Percentiles rank a stretch among this genome's conserved stretches.
Evolutionary conservation across 2,113 vertebrate species (phyloP).

Genomic region (Pseudopodoces humilis): DNA sequence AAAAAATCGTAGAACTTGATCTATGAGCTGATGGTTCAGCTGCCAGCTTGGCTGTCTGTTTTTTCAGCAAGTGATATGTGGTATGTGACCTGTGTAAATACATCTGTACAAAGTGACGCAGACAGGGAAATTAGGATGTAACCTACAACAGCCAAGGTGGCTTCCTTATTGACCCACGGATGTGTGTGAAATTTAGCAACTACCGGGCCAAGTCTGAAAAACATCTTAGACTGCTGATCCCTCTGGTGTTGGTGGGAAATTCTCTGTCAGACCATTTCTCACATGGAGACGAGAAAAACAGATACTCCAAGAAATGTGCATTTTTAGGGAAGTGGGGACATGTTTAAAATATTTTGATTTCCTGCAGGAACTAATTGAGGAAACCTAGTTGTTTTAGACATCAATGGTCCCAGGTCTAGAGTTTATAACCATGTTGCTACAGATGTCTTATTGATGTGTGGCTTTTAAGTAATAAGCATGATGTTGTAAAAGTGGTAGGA

Average conservation of each 20-base stretch:
- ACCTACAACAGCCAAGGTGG: constrained; percentile 44
- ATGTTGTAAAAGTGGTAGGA: not conserved
- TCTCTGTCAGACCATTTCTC: constrained; percentile 44
- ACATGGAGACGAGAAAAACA: not conserved
- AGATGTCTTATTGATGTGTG: not conserved
- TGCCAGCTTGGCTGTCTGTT: constrained; percentile 11
- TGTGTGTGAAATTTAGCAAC: constrained; percentile 70
- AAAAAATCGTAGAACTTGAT: not conserved
- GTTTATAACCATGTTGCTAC: not conserved
- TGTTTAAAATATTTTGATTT: constrained; percentile 44
- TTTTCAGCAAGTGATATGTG: constrained; percentile 9
- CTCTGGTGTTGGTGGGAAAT: constrained; percentile 50
- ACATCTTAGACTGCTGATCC: not conserved
- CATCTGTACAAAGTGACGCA: constrained; percentile 40
- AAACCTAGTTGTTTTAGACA: not conserved
- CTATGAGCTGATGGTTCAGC: not conserved
- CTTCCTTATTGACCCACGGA: constrained; percentile 58
- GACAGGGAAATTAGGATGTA: constrained; percentile 36
- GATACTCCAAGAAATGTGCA: not conserved
- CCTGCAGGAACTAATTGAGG: not conserved
- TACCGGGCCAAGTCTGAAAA: constrained; percentile 19
- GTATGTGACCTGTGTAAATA: constrained; percentile 57
- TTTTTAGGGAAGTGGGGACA: not conserved
- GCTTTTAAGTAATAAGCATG: not conserved
- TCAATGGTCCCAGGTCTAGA: not conserved